Percentiles rank a stretch among this genome's conserved stretches.
Conservation (phyloP, 2,888 invertebrate species). For the Nephrotoma guestfalica region DNA sequence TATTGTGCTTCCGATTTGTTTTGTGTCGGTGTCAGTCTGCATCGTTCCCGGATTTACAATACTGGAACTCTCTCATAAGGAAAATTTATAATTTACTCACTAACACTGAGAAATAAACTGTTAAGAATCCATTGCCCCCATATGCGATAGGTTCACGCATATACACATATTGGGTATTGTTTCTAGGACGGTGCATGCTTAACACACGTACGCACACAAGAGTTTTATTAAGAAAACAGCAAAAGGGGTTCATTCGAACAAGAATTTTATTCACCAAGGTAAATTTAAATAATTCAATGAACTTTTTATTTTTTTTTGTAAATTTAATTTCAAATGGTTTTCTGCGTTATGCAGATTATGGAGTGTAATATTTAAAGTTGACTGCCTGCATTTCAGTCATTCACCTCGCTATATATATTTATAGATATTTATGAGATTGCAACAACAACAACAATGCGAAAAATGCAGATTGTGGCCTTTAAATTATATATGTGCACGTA, state of each 20-base stretch:
- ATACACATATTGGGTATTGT: neutral
- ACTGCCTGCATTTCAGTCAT: neutral
- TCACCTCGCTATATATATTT: neutral
- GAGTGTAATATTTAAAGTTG: neutral
- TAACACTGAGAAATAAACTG: neutral
- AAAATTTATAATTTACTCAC: neutral
- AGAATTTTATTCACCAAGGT: neutral
- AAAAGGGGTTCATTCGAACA: neutral
- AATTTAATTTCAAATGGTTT: neutral
- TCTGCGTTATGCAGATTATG: neutral
- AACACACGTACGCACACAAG: neutral
- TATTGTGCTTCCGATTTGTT: neutral
- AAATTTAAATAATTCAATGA: neutral
- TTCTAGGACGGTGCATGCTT: neutral
- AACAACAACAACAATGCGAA: neutral
- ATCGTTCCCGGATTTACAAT: neutral
- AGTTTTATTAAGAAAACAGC: neutral
- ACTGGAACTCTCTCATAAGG: neutral
- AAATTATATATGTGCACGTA: neutral
- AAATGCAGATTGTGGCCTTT: neutral
- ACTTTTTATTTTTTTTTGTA: neutral
- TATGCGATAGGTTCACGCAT: neutral
- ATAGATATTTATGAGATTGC: neutral
- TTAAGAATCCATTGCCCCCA: neutral
- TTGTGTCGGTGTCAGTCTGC: neutral